Percentiles rank a stretch among this genome's conserved stretches.
Conservation (phyloP, 2,113 vertebrate genomes). For the Cyprinus carpio region DNA sequence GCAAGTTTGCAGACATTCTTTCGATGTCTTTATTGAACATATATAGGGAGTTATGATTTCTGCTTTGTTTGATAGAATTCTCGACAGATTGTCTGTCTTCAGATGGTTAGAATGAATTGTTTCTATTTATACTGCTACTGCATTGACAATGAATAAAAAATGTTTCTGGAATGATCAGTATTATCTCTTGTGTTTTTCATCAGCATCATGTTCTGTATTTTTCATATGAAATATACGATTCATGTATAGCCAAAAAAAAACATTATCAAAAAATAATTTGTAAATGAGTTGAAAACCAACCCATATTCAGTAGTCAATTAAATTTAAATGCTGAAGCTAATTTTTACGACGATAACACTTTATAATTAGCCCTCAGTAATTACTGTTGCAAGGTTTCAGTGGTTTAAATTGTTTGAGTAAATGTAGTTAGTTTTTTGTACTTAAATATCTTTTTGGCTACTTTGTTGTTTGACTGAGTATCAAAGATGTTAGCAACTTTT, state of each 20-base stretch:
- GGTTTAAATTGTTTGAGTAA: too few species aligned
- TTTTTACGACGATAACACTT: neutral
- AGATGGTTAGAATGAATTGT: slow-evolving; percentile 31
- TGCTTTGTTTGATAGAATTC: slow-evolving; percentile 28
- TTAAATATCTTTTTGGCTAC: too few species aligned
- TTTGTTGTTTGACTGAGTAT: too few species aligned
- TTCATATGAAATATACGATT: neutral
- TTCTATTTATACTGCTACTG: slow-evolving; percentile 46
- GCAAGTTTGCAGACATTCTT: slow-evolving; percentile 38
- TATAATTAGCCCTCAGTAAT: neutral
- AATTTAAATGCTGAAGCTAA: neutral
- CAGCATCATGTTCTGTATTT: neutral
- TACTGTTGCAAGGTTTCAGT: neutral
- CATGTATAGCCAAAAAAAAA: neutral
- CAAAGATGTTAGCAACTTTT: too few species aligned
- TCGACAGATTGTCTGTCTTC: slow-evolving; percentile 21
- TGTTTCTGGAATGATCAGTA: slow-evolving; percentile 26
- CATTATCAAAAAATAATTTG: neutral
- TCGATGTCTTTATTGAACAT: slow-evolving; percentile 36
- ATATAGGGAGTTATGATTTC: slow-evolving; percentile 31
- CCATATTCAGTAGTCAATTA: neutral
- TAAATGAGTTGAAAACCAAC: neutral
- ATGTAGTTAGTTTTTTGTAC: too few species aligned
- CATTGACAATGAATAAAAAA: slow-evolving; percentile 46
- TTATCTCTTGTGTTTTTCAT: neutral